Conservation (phyloP, 2,888 invertebrate species). For the Barypeithes pellucidus region DNA sequence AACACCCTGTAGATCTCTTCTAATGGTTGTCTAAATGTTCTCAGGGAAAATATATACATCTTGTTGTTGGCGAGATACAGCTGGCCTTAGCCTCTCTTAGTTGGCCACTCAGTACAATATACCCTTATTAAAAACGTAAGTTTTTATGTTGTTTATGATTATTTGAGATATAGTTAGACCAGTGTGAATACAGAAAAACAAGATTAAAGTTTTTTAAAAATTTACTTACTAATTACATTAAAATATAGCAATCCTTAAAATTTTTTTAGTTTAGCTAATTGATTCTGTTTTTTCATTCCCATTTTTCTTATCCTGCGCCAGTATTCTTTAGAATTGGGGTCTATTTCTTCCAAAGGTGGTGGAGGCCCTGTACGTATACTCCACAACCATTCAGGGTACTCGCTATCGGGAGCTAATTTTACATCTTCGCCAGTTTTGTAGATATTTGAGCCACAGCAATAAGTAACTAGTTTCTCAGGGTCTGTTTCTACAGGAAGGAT, state of each 20-base stretch:
- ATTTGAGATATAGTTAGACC: no score
- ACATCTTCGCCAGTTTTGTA: constrained; percentile 86
- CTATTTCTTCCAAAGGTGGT: constrained; percentile 81
- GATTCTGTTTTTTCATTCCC: constrained; percentile 78
- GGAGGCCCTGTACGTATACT: constrained; percentile 77
- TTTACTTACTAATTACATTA: constrained; percentile 26
- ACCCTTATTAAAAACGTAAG: no score
- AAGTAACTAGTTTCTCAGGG: constrained; percentile 81
- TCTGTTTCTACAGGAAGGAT: constrained; percentile 90
- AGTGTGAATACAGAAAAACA: no score
- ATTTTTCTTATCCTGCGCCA: constrained; percentile 83
- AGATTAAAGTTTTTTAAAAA: neutral
- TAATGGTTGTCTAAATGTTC: no score
- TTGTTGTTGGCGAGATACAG: no score
- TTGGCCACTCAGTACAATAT: no score
- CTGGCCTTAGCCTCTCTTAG: no score
- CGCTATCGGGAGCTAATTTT: constrained; percentile 81
- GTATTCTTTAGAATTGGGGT: constrained; percentile 85
- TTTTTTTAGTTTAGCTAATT: constrained; percentile 75
- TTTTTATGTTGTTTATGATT: no score
- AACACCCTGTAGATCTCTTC: no score
- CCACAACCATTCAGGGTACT: constrained; percentile 97
- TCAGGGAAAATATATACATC: no score
- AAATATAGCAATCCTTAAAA: constrained; percentile 69
- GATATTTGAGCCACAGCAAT: constrained; percentile 91